Base-by-base conservation (phyloP, 2,888 invertebrate species). In the Drosophila nigricruria region DNA sequence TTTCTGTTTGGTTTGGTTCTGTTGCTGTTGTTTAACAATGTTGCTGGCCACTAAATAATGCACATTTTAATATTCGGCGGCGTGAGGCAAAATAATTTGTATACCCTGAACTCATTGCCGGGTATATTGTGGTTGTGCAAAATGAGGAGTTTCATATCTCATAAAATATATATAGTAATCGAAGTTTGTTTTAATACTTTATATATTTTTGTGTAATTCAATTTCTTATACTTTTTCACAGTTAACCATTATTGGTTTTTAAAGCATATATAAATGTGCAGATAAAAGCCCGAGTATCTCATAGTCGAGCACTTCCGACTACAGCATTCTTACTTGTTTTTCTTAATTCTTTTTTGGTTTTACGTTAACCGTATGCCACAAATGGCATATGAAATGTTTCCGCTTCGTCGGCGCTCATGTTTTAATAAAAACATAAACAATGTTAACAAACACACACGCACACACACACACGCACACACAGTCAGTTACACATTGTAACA, bases 351-450 rank as follows among this genome's bases (percentile, higher is more conserved):
- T 62, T 70, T 30, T 56, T 52, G 42, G 30, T 66, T 75, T 63
- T 50, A 36, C 25, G 52, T 47, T 64, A 72, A 73, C 79, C 52
- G 64, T 71, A 69, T 69, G 66, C 74, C 77, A 77, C 83, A 88
- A 88, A 88, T 88, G 86, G 84, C 84, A 89, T 84, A 89, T 88
- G 88, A 84, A 84, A 84, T 84, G 86, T 84, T 89, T 84, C 84
- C 84, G 84, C 77, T 79, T 85, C 73, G 90, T 56, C 79, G 76
- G 76, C 57, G 73, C 72, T 70, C 73, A 86, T 89, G 89, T 89
- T 89, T 90, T 90, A 90, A 87, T 90, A 79, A 87, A 89, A 87
- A 90, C 86, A 90, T 87, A 87, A 87, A 90, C 89, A 87, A 81
- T 79, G 89, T 89, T 81, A 87, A 83, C 71, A 73, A 73, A 82